Percentiles rank a stretch among this genome's conserved stretches.
Evolutionary conservation across 2,888 invertebrate genomes (phyloP).

Genomic region (Lobophora halterata): DNA sequence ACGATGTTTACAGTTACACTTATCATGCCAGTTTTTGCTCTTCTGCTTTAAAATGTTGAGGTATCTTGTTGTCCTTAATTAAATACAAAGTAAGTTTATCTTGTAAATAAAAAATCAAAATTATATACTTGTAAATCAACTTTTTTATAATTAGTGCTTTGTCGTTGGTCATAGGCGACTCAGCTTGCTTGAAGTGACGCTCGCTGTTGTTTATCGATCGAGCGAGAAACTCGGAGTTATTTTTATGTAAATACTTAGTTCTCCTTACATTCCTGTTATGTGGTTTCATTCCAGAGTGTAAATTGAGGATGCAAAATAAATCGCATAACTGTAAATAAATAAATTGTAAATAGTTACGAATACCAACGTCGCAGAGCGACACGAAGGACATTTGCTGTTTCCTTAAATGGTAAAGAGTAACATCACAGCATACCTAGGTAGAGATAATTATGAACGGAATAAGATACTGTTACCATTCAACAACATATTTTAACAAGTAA

Average conservation of each 20-base stretch:
- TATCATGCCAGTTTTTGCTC: constrained; percentile 54
- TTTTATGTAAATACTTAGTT: constrained; percentile 67
- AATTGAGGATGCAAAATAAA: constrained; percentile 64
- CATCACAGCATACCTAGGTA: constrained; percentile 55
- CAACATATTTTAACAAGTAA: constrained; percentile 42
- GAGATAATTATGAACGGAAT: constrained; percentile 49
- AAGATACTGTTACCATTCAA: constrained; percentile 64
- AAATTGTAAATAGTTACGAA: constrained; percentile 73
- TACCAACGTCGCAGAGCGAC: constrained; percentile 72
- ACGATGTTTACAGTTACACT: constrained; percentile 45
- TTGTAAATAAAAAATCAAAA: constrained; percentile 63
- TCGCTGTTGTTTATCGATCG: constrained; percentile 58
- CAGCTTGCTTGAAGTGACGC: too few relatives aligned
- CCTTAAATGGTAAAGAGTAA: constrained; percentile 44
- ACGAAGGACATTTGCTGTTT: constrained; percentile 45
- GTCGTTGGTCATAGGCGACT: constrained; percentile 56
- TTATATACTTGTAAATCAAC: constrained; percentile 55
- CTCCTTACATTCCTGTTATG: constrained; percentile 74
- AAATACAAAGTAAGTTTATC: constrained; percentile 34
- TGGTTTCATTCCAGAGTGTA: constrained; percentile 71
- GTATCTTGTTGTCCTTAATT: too few relatives aligned
- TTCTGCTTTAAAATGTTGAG: constrained; percentile 66
- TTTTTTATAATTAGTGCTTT: constrained; percentile 59
- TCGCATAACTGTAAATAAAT: constrained; percentile 72
- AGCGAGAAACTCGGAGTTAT: constrained; percentile 39